Evolutionary conservation across 2,113 vertebrate genomes (phyloP).

Genomic region (Oncorhynchus kisutch): DNA sequence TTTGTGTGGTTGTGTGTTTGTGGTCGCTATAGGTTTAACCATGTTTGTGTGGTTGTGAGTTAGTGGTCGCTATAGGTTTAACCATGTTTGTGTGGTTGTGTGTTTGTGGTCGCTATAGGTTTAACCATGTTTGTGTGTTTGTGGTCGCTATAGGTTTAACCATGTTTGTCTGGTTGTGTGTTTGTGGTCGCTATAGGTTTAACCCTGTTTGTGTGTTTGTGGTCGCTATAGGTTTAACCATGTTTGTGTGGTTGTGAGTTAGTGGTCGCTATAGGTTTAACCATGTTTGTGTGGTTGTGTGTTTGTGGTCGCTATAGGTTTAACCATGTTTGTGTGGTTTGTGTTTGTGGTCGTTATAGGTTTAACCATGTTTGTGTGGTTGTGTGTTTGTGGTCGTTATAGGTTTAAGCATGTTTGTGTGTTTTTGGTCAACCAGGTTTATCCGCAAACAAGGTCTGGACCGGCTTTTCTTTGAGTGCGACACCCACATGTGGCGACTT

Average conservation of each 20-base stretch:
- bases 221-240: background rate
- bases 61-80: background rate
- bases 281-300: no score
- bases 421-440: slow-evolving; percentile 73
- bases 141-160: background rate
- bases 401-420: background rate
- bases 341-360: no score
- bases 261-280: no score
- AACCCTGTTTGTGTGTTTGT: no score
- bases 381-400: no score
- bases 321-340: no score
- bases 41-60: no score
- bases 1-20: background rate
- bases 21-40: background rate
- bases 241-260: background rate
- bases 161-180: background rate
- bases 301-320: no score
- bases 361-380: no score
- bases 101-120: no score
- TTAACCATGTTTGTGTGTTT: no score
- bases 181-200: background rate
- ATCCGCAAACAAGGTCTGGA: slow-evolving; percentile 97
- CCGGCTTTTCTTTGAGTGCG: slow-evolving; percentile 93
- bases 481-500: slow-evolving; percentile 98
- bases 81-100: background rate